Evolutionary conservation across 1,140 invertebrate genomes (phyloP), one percentile per base, ranked within the genome.

Genomic region (Eurytemora carolleeae): DNA sequence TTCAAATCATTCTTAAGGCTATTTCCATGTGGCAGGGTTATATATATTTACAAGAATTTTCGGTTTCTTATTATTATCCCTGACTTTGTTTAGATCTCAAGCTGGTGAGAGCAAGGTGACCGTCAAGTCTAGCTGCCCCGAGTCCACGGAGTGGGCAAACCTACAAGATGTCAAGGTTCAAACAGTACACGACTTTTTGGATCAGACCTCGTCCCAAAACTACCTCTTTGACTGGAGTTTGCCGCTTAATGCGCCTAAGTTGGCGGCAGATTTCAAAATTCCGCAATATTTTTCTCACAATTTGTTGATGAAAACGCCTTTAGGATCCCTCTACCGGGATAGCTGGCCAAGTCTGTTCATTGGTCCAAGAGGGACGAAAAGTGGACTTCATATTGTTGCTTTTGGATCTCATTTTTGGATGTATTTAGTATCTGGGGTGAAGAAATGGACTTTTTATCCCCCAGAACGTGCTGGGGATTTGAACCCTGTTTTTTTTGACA

Each of bases 311-410:
- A 56, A 66, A n/a, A 67, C 67, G 2, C 3, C 55, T 1, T 55
- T 55, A 23, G 67, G 66, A 17, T 63, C 64, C 20, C 55, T 70
- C 22, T 71, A 71, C 61, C 63, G 63, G 23, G 67, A 70, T 65
- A 71, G 69, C 58, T 71, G 70, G 70, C 70, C 70, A 18, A 71
- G 70, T 66, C 64, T 71, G 25, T 71, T 71, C 63, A 63, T 71
- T 44, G 67, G 68, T 7, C 68, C 69, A n/a, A 57, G 56, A 19
- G 69, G 69, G 1, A 54, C 67, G 17, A 58, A 26, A 15, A 69
- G 68, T 63, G 65, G 69, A 25, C 65, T 70, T 3, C 70, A 71
- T 66, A 63, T 71, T 1, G 70, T 70, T 67, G 68, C 70, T 16
- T 70, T 70, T 65, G 68, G 66, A 44, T 70, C 70, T 7, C 68